Evolutionary conservation across 2,888 invertebrate species (phyloP).

Genomic region (Choristoneura rosaceana): DNA sequence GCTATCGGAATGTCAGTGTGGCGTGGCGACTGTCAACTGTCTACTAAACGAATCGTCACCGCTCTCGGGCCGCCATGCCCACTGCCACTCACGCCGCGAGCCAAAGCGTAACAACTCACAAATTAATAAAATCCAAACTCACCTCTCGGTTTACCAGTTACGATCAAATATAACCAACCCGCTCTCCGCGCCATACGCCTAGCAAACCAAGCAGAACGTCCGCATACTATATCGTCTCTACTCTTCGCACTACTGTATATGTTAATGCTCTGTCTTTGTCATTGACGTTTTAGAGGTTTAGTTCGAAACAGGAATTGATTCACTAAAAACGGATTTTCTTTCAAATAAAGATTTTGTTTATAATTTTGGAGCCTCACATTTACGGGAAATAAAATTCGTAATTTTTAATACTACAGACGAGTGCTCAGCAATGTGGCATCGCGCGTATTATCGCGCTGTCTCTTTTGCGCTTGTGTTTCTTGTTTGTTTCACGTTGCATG

Average conservation of each 20-base stretch:
- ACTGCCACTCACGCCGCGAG: constrained; percentile 62
- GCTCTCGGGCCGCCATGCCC: constrained; percentile 82
- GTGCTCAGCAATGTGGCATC: constrained; percentile 46
- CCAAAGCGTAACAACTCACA: constrained; percentile 51
- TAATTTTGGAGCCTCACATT: constrained; percentile 10
- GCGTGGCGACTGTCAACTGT: constrained; percentile 85
- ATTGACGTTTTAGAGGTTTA: constrained; percentile 55
- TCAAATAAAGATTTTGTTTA: constrained; percentile 18
- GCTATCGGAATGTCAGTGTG: constrained; percentile 84
- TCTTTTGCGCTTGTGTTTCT: constrained; percentile 77
- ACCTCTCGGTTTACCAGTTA: constrained; percentile 42
- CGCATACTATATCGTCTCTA: constrained; percentile 68
- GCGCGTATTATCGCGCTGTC: constrained; percentile 64
- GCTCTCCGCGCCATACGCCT: constrained; percentile 50
- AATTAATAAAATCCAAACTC: constrained; percentile 45
- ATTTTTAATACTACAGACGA: constrained; percentile 42
- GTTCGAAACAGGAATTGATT: constrained; percentile 50
- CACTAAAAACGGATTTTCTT: constrained; percentile 40
- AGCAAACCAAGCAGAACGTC: constrained; percentile 42
- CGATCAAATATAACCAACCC: constrained; percentile 45
- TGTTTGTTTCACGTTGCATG: constrained; percentile 81
- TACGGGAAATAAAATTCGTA: constrained; percentile 21
- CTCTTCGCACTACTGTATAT: constrained; percentile 57
- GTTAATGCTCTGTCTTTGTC: constrained; percentile 63
- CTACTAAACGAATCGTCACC: constrained; percentile 85